These are phyloP conservation scores for Pampus argenteus DNA, from an alignment of 2,797 vertebrate genomes.

Conservation along the genomic window DNA sequence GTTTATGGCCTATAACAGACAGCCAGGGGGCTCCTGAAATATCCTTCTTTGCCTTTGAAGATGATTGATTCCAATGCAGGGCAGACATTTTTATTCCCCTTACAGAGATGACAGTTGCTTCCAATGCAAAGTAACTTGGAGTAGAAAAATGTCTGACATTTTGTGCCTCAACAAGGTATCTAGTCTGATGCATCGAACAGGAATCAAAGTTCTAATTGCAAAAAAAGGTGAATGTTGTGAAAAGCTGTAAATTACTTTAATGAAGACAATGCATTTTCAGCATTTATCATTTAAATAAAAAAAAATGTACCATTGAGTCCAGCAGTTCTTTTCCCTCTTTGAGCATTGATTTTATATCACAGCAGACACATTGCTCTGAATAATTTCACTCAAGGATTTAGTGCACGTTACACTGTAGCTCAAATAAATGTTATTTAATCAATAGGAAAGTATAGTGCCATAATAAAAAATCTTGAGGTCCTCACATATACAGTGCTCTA, in stretches of 20 bases:
- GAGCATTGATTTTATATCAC: constrained; percentile 74
- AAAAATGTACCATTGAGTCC: constrained; percentile 40
- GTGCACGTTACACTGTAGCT: constrained; percentile 71
- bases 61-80: constrained; percentile 54
- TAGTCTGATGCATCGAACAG: constrained; percentile 16
- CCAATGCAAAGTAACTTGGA: constrained; percentile 44
- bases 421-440: constrained; percentile 84
- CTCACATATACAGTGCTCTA: constrained; percentile 52
- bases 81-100: constrained; percentile 49
- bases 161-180: constrained; percentile 11
- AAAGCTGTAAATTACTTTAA: constrained; percentile 53
- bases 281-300: constrained; percentile 60
- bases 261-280: constrained; percentile 48
- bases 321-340: constrained; percentile 27
- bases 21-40: constrained; percentile 44
- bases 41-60: constrained; percentile 59
- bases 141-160: constrained; percentile 36
- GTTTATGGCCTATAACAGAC: constrained; percentile 49
- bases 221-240: constrained; percentile 26
- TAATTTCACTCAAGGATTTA: constrained; percentile 79
- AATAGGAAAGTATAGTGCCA: constrained; percentile 74
- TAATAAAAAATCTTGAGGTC: constrained; percentile 70
- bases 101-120: constrained; percentile 49
- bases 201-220: constrained; percentile 21
- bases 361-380: constrained; percentile 67